These are phyloP conservation scores for Isurus oxyrinchus DNA, from an alignment of 2,113 vertebrate genomes.

Conservation along the genomic window DNA sequence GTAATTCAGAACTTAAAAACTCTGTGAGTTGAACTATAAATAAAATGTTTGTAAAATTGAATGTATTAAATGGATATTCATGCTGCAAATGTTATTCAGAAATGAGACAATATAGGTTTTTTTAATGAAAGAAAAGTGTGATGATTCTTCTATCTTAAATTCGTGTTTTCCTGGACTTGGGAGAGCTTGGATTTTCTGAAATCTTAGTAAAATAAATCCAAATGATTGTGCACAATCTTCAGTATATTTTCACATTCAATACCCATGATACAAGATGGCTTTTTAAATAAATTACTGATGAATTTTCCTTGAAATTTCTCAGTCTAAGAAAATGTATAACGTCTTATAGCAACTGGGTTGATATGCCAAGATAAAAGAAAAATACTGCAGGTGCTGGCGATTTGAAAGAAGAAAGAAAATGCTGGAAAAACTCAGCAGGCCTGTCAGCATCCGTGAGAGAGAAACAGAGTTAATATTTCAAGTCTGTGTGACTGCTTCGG, in stretches of 20 bases:
- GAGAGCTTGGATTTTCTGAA: not conserved
- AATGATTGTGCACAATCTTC: not conserved
- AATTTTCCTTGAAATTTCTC: not conserved
- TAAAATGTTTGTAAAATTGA: not conserved
- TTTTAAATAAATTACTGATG: not conserved
- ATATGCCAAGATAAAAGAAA: not conserved
- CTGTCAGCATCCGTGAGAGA: no score
- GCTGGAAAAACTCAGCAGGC: no score
- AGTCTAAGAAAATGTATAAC: not conserved
- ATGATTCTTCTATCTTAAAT: not conserved
- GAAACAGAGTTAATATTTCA: no score
- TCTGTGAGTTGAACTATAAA: conserved; percentile 6
- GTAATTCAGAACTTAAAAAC: conserved; percentile 35
- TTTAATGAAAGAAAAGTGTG: not conserved
- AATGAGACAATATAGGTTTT: not conserved
- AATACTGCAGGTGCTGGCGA: no score
- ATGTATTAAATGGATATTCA: not conserved
- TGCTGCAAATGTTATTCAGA: not conserved
- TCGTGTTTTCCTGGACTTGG: not conserved
- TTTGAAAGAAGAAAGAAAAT: no score
- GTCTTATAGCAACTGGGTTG: not conserved
- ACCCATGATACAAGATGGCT: not conserved
- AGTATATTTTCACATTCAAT: not conserved
- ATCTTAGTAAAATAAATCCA: not conserved
- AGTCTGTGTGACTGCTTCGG: no score